Percentiles rank a stretch among this genome's conserved stretches.
Evolutionary conservation across 1,140 invertebrate species (phyloP).

Genomic region (Contarinia nasturtii): DNA sequence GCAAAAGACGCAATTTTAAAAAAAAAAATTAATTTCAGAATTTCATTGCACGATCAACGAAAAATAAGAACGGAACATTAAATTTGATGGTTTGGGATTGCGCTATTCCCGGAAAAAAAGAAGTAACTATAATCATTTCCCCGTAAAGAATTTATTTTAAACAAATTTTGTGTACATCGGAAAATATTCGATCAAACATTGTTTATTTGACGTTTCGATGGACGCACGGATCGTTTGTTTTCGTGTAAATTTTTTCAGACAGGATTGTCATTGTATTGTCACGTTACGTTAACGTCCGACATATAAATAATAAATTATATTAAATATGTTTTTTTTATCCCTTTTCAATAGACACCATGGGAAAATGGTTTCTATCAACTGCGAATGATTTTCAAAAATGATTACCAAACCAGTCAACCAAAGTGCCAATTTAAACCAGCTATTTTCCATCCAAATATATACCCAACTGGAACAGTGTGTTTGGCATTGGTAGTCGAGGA

Average conservation of each 20-base stretch:
- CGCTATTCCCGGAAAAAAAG: slow-evolving; percentile 97
- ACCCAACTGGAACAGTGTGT: slow-evolving; percentile 97
- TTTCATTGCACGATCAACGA: slow-evolving; percentile 89
- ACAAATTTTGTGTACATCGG: no score
- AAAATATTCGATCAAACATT: no score
- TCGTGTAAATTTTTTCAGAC: no score
- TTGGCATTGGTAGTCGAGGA: slow-evolving; percentile 95
- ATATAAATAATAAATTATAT: no score
- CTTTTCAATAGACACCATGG: slow-evolving; percentile 66
- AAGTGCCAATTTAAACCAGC: slow-evolving; percentile 99
- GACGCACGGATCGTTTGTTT: no score
- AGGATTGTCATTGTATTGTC: no score
- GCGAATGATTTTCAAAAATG: slow-evolving; percentile 98
- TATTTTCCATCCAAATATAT: slow-evolving; percentile 98
- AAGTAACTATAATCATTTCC: slow-evolving; percentile 24
- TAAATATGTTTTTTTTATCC: neutral
- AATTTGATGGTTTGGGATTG: slow-evolving; percentile 99
- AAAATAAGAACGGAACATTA: slow-evolving; percentile 87
- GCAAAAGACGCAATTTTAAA: neutral
- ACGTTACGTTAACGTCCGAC: no score
- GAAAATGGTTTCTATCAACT: slow-evolving; percentile 94
- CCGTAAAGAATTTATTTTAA: no score
- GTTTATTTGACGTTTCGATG: no score
- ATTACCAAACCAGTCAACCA: slow-evolving; percentile 96
- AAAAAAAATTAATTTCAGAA: slow-evolving; percentile 36